Percentiles rank a stretch among this genome's conserved stretches.
Conservation (phyloP, 2,113 vertebrate genomes). For the Anser brachyrhynchus region DNA sequence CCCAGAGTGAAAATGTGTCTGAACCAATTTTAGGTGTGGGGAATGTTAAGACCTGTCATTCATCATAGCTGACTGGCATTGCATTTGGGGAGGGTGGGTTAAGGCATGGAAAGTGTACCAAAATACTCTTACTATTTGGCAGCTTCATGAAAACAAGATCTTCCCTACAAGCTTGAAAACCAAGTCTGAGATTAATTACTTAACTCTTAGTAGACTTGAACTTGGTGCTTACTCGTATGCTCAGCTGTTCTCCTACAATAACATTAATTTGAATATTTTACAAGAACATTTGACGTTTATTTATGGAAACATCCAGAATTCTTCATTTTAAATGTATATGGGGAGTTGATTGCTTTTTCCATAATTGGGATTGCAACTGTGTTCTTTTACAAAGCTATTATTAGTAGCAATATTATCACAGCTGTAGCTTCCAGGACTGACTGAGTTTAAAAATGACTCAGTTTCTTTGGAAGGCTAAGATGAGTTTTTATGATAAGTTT, state of each 20-base stretch:
- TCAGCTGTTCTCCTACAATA: not conserved
- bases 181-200: not conserved
- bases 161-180: not conserved
- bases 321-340: not conserved
- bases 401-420: not conserved
- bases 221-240: not conserved
- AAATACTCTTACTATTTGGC: not conserved
- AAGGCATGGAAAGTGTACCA: not conserved
- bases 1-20: conserved; percentile 37
- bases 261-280: conserved; percentile 15
- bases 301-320: not conserved
- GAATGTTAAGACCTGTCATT: not conserved
- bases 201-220: not conserved
- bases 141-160: conserved; percentile 2
- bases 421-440: not conserved
- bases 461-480: not conserved
- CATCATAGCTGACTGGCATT: not conserved
- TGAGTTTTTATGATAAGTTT: not conserved
- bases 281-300: not conserved
- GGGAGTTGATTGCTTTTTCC: conserved; percentile 21
- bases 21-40: not conserved
- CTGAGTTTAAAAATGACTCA: not conserved
- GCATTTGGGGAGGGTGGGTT: not conserved
- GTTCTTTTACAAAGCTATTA: not conserved
- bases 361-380: not conserved